phyloP scores from a whole-genome alignment of 2,113 vertebrate species.

The Hepsetus odoe region DNA sequence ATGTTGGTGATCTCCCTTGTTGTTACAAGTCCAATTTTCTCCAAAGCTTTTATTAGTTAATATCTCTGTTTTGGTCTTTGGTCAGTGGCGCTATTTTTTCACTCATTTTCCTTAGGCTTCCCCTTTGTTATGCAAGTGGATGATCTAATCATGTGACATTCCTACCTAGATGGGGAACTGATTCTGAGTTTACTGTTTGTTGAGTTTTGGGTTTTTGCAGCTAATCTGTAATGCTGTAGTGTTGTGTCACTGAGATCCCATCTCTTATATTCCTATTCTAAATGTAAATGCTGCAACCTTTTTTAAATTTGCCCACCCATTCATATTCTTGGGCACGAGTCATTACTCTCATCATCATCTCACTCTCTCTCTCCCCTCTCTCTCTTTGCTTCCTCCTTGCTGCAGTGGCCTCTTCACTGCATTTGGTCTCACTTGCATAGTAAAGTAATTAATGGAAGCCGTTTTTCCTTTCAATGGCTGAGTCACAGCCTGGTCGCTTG shows the following conservation, averaged over 20 bases:
- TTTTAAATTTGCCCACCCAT: slow-evolving; percentile 4
- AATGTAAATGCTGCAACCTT: background rate
- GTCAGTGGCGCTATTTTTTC: too few species aligned
- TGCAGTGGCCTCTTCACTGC: background rate
- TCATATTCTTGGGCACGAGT: slow-evolving; percentile 10
- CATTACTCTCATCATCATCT: slow-evolving; percentile 10
- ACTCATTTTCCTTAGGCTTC: too few species aligned
- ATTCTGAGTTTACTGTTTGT: background rate
- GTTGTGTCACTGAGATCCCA: too few species aligned
- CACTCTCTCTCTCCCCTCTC: background rate
- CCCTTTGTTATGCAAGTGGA: too few species aligned
- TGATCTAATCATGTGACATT: too few species aligned
- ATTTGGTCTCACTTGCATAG: slow-evolving; percentile 33
- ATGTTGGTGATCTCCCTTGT: background rate
- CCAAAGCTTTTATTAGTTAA: too few species aligned
- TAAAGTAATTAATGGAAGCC: slow-evolving; percentile 58
- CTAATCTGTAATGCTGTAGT: too few species aligned
- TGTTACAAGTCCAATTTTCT: too few species aligned
- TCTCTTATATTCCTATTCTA: background rate
- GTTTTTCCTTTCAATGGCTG: slow-evolving; percentile 53
- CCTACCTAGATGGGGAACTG: background rate
- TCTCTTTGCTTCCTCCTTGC: slow-evolving; percentile 16
- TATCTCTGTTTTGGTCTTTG: too few species aligned
- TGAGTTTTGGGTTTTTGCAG: too few species aligned
- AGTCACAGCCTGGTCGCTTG: slow-evolving; percentile 51